phyloP scores from a whole-genome alignment of 2,888 invertebrate species.

The Adela reaumurella region DNA sequence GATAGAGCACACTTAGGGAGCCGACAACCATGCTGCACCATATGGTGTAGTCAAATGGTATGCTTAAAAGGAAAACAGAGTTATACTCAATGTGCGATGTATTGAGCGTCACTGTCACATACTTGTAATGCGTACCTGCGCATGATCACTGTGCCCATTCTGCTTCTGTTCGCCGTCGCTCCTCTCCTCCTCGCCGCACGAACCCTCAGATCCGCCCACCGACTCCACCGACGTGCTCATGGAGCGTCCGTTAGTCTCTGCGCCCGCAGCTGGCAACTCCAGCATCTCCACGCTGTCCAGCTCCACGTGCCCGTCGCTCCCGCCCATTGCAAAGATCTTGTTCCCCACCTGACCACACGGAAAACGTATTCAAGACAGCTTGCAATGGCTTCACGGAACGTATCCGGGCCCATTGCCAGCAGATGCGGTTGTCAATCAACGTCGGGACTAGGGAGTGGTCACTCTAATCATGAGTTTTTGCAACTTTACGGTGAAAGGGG shows the following conservation, averaged over 20 bases:
- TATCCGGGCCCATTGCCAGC: too few species aligned
- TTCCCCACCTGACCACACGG: slow-evolving; percentile 53
- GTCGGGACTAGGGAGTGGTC: too few species aligned
- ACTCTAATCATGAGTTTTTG: too few species aligned
- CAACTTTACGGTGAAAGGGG: too few species aligned
- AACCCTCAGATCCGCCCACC: slow-evolving; percentile 7
- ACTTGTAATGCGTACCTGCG: slow-evolving; percentile 6
- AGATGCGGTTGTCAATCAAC: too few species aligned
- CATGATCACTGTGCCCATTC: slow-evolving; percentile 16
- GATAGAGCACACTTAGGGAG: too few species aligned
- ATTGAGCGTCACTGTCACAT: too few species aligned
- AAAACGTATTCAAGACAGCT: background rate
- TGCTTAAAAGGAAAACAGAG: too few species aligned
- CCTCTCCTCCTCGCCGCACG: slow-evolving; percentile 8
- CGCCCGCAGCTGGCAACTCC: slow-evolving; percentile 38
- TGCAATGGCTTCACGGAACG: too few species aligned
- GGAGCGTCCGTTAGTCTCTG: slow-evolving; percentile 35
- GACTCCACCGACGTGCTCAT: slow-evolving; percentile 32
- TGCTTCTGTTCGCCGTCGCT: slow-evolving; percentile 9
- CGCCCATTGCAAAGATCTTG: slow-evolving; percentile 74
- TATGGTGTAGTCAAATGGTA: too few species aligned
- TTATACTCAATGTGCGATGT: too few species aligned
- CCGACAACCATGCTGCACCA: too few species aligned
- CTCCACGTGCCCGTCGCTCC: slow-evolving; percentile 80
- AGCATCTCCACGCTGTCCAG: slow-evolving; percentile 67